Evolutionary conservation across 1,140 invertebrate genomes (phyloP).

Genomic region (Pseudomyrmex flavicornis): DNA sequence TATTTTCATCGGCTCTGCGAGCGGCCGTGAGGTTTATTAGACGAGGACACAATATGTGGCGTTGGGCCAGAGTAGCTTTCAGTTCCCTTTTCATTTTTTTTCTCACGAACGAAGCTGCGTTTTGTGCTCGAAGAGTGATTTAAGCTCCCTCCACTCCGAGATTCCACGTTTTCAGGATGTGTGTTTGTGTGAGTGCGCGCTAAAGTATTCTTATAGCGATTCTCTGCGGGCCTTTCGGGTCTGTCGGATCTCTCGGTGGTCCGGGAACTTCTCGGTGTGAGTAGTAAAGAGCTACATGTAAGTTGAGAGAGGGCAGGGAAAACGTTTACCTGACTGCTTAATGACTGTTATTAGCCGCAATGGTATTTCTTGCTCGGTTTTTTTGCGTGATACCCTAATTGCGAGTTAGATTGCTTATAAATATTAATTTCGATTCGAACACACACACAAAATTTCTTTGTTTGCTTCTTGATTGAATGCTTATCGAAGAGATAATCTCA

Average conservation of each 20-base stretch:
- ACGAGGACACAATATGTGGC: constrained; percentile 24
- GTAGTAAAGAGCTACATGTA: background rate
- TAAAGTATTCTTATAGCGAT: constrained; percentile 44
- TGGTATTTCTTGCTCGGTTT: constrained; percentile 25
- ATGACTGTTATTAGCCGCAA: constrained; percentile 55
- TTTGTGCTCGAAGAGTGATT: constrained; percentile 67
- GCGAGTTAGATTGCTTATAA: constrained; percentile 13
- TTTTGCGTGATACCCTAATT: constrained; percentile 46
- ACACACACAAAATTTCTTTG: background rate
- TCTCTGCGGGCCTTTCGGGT: background rate
- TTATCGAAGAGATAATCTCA: too few relatives aligned
- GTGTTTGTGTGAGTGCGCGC: background rate
- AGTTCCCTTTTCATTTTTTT: constrained; percentile 46
- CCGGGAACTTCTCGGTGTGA: constrained; percentile 41
- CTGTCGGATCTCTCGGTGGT: background rate
- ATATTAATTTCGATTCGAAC: background rate
- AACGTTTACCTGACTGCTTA: constrained; percentile 26
- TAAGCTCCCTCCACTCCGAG: constrained; percentile 50
- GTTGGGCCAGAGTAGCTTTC: constrained; percentile 16
- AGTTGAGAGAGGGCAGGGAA: background rate
- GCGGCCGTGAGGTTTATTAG: constrained; percentile 52
- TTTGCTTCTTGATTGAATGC: background rate
- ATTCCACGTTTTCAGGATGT: constrained; percentile 21
- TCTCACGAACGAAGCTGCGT: constrained; percentile 55
- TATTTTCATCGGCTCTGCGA: too few relatives aligned